These are phyloP conservation scores for Micrastur ruficollis DNA, from an alignment of 2,797 vertebrate species.

Conservation along the genomic window DNA sequence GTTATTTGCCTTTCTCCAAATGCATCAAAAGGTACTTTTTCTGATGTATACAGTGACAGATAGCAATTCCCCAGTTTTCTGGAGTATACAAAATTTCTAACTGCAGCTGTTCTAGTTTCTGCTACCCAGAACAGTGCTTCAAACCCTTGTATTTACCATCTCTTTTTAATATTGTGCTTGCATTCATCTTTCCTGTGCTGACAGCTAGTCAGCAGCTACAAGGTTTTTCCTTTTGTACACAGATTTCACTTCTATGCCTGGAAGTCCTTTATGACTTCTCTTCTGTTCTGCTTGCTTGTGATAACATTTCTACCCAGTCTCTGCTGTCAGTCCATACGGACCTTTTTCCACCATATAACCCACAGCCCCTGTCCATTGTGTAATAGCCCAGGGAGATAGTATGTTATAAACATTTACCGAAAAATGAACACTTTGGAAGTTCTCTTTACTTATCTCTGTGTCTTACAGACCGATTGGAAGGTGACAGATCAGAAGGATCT, in stretches of 20 bases:
- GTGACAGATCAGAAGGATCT: constrained; percentile 93
- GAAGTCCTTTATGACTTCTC: background rate
- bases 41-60: background rate
- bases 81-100: background rate
- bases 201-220: background rate
- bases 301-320: background rate
- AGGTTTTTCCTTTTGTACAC: background rate
- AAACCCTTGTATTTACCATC: background rate
- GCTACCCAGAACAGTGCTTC: background rate
- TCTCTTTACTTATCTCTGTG: background rate
- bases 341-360: background rate
- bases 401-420: background rate
- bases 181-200: background rate
- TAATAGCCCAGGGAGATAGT: background rate
- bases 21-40: background rate
- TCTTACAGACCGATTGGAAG: constrained; percentile 88
- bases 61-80: background rate
- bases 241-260: background rate
- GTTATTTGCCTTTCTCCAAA: background rate
- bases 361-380: background rate
- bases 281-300: background rate
- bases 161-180: background rate
- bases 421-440: background rate
- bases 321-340: background rate
- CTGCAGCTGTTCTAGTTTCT: background rate